Conservation (phyloP, 1,140 invertebrate species). For the Berghia stephanieae region DNA sequence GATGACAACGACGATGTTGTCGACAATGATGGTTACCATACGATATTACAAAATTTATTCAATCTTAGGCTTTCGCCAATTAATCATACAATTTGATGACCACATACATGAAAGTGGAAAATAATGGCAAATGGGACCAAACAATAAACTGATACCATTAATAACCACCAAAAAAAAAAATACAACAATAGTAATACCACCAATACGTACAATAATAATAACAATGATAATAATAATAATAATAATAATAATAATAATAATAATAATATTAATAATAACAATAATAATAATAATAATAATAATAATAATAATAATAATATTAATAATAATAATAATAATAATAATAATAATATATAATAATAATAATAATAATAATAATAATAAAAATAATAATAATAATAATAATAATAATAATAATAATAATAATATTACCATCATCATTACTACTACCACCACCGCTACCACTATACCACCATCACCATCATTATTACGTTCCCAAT, state of each 20-base stretch:
- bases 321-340: conserved; percentile 23
- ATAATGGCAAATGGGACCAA: too few species aligned
- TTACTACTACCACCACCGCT: conserved; percentile 10
- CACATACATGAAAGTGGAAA: too few species aligned
- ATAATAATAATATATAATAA: conserved; percentile 11
- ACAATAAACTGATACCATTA: too few species aligned
- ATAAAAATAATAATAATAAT: conserved; percentile 4
- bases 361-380: conserved; percentile 19
- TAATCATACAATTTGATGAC: too few species aligned
- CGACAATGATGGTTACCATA: too few species aligned
- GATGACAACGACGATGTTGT: too few species aligned
- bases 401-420: not conserved
- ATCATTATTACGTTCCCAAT: too few species aligned
- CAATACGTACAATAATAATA: too few species aligned
- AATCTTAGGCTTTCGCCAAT: too few species aligned
- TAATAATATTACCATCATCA: conserved; percentile 5
- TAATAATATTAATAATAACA: conserved; percentile 27
- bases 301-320: not conserved
- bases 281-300: conserved; percentile 30
- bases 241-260: conserved; percentile 33
- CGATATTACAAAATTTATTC: too few species aligned
- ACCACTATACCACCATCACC: not conserved
- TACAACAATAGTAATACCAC: too few species aligned
- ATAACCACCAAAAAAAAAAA: too few species aligned
- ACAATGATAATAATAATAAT: conserved; percentile 37